Percentiles rank a stretch among this genome's conserved stretches.
Evolutionary conservation across 2,888 invertebrate genomes (phyloP).

Genomic region (Agapostemon virescens): DNA sequence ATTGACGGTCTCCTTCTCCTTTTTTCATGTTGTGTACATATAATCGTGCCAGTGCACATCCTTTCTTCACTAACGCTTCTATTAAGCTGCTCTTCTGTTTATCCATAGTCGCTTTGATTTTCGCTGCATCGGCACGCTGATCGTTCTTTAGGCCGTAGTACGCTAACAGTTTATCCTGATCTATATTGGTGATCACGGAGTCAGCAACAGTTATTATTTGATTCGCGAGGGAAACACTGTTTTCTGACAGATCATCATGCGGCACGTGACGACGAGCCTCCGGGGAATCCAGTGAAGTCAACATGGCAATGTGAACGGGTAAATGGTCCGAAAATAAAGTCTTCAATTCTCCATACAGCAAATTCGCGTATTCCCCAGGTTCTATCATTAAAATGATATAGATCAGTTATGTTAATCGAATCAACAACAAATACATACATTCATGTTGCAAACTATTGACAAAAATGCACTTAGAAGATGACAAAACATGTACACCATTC

Average conservation of each 20-base stretch:
- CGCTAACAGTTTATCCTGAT: slow-evolving; percentile 89
- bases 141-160: slow-evolving; percentile 93
- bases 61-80: slow-evolving; percentile 90
- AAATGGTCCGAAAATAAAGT: slow-evolving; percentile 88
- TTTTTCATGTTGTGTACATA: slow-evolving; percentile 78
- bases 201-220: slow-evolving; percentile 85
- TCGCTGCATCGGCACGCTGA: slow-evolving; percentile 89
- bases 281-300: slow-evolving; percentile 88
- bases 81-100: slow-evolving; percentile 90
- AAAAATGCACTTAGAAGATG: background rate
- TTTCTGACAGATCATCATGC: slow-evolving; percentile 76
- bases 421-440: background rate
- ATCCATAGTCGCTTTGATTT: slow-evolving; percentile 93
- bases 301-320: slow-evolving; percentile 89
- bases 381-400: slow-evolving; percentile 65
- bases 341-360: slow-evolving; percentile 88
- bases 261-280: slow-evolving; percentile 81
- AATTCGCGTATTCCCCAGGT: slow-evolving; percentile 86
- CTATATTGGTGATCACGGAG: slow-evolving; percentile 86
- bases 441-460: background rate
- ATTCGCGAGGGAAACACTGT: slow-evolving; percentile 76
- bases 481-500: background rate
- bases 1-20: slow-evolving; percentile 72
- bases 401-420: slow-evolving; percentile 11
- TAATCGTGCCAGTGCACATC: slow-evolving; percentile 87